Percentiles rank a stretch among this genome's conserved stretches.
Evolutionary conservation across 2,113 vertebrate species (phyloP).

Genomic region (Rhea americana): DNA sequence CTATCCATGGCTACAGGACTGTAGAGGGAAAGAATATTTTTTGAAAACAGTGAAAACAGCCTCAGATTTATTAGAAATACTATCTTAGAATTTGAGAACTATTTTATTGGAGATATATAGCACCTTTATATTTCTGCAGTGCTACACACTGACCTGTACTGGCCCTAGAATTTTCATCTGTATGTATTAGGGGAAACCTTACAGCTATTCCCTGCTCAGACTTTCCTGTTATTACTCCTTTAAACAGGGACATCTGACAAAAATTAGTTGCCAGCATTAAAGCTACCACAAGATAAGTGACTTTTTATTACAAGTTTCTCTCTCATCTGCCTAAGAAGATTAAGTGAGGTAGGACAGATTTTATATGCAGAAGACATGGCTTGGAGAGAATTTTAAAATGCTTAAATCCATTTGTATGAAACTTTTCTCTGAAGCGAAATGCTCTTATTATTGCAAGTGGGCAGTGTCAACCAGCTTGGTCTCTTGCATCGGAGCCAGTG

Average conservation of each 20-base stretch:
- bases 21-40: not conserved
- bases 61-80: slow-evolving; percentile 2
- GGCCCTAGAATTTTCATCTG: not conserved
- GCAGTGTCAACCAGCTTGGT: not conserved
- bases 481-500: not conserved
- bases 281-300: not conserved
- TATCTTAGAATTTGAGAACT: not conserved
- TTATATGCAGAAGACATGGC: not conserved
- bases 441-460: not conserved
- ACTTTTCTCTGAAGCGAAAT: slow-evolving; percentile 13
- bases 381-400: not conserved
- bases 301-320: not conserved
- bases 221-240: not conserved
- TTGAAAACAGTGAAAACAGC: not conserved
- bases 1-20: not conserved
- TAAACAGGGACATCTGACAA: not conserved
- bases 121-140: not conserved
- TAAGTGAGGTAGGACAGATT: slow-evolving; percentile 3
- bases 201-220: not conserved
- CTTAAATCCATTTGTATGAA: not conserved
- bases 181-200: not conserved
- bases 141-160: not conserved
- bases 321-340: slow-evolving; percentile 9
- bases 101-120: not conserved
- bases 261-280: not conserved